Conservation (phyloP, 2,888 invertebrate species). For the Synanthedon formicaeformis region DNA sequence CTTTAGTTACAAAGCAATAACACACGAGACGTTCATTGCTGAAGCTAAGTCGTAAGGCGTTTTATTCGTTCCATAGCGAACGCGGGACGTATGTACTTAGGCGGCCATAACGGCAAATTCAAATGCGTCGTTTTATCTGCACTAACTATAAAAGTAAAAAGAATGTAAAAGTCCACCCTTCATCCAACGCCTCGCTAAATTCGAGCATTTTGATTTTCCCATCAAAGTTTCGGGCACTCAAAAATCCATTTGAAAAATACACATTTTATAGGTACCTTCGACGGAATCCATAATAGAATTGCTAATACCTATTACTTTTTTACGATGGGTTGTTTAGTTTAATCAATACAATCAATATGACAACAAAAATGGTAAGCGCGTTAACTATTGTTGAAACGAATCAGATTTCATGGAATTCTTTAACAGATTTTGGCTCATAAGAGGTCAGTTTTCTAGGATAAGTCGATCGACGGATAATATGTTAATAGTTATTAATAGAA, state of each 20-base stretch:
- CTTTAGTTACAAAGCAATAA: neutral
- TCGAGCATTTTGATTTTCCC: conserved; percentile 60
- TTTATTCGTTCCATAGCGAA: conserved; percentile 11
- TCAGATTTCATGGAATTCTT: too few relatives aligned
- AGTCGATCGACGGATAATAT: too few relatives aligned
- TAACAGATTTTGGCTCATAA: too few relatives aligned
- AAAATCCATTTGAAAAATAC: conserved; percentile 69
- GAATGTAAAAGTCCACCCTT: conserved; percentile 46
- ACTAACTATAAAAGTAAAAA: conserved; percentile 54
- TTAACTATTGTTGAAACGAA: too few relatives aligned
- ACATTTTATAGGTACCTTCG: conserved; percentile 24
- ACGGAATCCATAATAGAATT: conserved; percentile 32
- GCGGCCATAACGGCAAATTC: conserved; percentile 31
- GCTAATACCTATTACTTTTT: conserved; percentile 10
- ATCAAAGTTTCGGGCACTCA: conserved; percentile 66
- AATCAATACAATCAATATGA: too few relatives aligned
- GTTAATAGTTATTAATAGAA: too few relatives aligned
- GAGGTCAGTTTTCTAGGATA: too few relatives aligned
- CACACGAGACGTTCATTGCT: conserved; percentile 4
- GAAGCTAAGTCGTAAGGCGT: conserved; percentile 9
- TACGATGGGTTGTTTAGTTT: too few relatives aligned
- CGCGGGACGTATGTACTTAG: conserved; percentile 18
- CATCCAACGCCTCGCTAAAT: conserved; percentile 41
- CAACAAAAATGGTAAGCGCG: too few relatives aligned
- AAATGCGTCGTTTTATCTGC: conserved; percentile 53